Conservation (phyloP, 1,140 invertebrate species). For the Drosophila burlai region DNA sequence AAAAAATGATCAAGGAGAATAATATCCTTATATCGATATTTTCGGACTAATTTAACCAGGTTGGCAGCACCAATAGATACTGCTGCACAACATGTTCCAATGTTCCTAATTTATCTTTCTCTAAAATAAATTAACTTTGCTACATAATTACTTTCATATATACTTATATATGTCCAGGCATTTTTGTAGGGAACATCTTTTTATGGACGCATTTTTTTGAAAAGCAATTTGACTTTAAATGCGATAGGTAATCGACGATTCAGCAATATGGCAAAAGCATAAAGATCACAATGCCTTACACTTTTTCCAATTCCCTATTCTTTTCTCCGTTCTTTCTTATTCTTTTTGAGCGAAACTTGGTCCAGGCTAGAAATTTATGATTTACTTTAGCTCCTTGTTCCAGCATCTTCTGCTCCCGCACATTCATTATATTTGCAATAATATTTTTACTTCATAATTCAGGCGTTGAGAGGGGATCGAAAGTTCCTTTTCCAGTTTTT, state of each 20-base stretch:
- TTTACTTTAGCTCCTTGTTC: slow-evolving; percentile 10
- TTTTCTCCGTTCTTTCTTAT: background rate
- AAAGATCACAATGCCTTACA: slow-evolving; percentile 29
- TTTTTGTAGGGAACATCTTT: background rate
- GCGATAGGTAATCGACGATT: slow-evolving; percentile 27
- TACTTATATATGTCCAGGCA: too few relatives aligned
- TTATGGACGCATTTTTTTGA: background rate
- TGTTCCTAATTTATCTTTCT: too few relatives aligned
- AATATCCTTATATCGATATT: too few relatives aligned
- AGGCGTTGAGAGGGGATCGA: slow-evolving; percentile 1
- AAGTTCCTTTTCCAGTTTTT: background rate
- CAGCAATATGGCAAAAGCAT: slow-evolving; percentile 34
- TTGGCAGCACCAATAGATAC: too few relatives aligned
- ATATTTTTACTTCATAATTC: slow-evolving; percentile 77
- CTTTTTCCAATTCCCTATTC: background rate
- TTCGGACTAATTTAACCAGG: too few relatives aligned
- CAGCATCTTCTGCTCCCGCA: slow-evolving; percentile 9
- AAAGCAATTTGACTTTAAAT: background rate
- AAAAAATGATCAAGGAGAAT: too few relatives aligned
- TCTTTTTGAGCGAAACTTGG: slow-evolving; percentile 19
- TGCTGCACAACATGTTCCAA: too few relatives aligned
- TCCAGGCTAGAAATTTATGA: slow-evolving; percentile 28
- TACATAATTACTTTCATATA: too few relatives aligned
- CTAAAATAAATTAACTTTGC: too few relatives aligned
- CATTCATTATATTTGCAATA: slow-evolving; percentile 79